Evolutionary conservation across 2,797 vertebrate genomes (phyloP), one percentile per base, ranked within the genome.

Genomic region (Neostethus bicornis): DNA sequence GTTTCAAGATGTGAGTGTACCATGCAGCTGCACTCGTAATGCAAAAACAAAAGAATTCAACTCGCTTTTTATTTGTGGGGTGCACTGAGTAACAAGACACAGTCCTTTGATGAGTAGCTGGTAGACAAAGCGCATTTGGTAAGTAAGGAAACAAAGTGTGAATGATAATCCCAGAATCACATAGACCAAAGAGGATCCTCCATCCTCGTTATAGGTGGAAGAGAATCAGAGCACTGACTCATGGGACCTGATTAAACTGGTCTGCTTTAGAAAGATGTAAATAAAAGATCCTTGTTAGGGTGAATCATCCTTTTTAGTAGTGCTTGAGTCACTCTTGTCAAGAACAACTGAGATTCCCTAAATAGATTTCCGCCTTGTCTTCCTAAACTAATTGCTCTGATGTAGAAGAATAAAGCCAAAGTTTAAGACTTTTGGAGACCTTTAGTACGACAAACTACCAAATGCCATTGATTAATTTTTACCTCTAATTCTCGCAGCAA

Each of bases 251-350:
- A 83, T 34, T 67, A 49, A 76, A 60, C 45, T 25, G 42, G 28
- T 61, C 57, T 73, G 61, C 47, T 72, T 58, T 48, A 69, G 21
- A 17, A 60, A 32, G 66, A 86, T 76, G 66, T 42, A 77, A 83
- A 87, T 83, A 6, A 73, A 66, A 61, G 73, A 66, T 42, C 43
- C 43, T 43, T 47, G 70, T 79, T 61, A 66, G 71, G 16, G 35
- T 76, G 85, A 86, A 63, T 85, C 80, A 85, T 62, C 61, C 39
- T 51, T 41, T 17, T 59, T 53, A 34, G 63, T 65, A 71, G 32
- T 71, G 83, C 84, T 41, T 67, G 83, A 82, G 61, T 81, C 80
- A 83, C 60, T 53, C 28, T 51, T 31, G n/a, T 62, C 57, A 44
- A 67, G 66, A 66, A 79, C 65, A 39, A 34, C 51, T 53, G 20